Conservation (phyloP, 64 coral and sea anemone genomes). For the Porites australiensis region DNA sequence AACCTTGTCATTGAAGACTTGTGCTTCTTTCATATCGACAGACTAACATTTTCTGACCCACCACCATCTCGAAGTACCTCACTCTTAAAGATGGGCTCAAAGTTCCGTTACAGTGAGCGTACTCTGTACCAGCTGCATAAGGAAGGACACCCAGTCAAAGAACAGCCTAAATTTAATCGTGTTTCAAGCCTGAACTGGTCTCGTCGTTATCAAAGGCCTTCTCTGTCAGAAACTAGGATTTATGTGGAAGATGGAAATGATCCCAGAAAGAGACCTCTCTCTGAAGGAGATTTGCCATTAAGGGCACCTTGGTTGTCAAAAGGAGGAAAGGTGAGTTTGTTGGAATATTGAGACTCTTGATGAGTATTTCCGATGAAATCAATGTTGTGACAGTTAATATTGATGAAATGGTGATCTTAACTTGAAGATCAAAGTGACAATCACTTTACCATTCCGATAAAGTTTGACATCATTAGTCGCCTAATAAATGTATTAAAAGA, state of each 20-base stretch:
- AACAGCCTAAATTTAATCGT: constrained; percentile 81
- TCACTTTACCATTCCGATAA: too few relatives aligned
- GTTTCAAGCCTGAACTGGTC: constrained; percentile 90
- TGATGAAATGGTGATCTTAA: too few relatives aligned
- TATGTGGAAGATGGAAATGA: constrained; percentile 72
- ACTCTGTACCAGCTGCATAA: constrained; percentile 94
- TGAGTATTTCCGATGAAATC: too few relatives aligned
- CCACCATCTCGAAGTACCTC: constrained; percentile 85
- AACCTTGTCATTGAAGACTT: too few relatives aligned
- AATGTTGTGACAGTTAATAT: too few relatives aligned
- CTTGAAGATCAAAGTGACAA: too few relatives aligned
- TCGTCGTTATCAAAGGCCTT: constrained; percentile 74
- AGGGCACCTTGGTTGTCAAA: constrained; percentile 45
- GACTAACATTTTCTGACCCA: constrained; percentile 87
- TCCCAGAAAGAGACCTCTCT: constrained; percentile 63
- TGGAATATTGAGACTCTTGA: not conserved
- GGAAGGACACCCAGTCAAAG: constrained; percentile 84
- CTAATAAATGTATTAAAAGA: too few relatives aligned
- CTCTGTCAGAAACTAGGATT: constrained; percentile 82
- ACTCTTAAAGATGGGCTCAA: constrained; percentile 86
- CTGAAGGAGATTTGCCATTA: constrained; percentile 51
- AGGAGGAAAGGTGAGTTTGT: constrained; percentile 49
- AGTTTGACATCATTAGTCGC: too few relatives aligned
- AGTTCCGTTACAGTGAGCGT: constrained; percentile 97
- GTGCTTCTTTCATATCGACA: constrained; percentile 11